A percentile compares a stretch with the other conserved stretches of the same genome.
Evolutionary conservation across 2,113 vertebrate genomes (phyloP).

Genomic region (Azemiops feae): DNA sequence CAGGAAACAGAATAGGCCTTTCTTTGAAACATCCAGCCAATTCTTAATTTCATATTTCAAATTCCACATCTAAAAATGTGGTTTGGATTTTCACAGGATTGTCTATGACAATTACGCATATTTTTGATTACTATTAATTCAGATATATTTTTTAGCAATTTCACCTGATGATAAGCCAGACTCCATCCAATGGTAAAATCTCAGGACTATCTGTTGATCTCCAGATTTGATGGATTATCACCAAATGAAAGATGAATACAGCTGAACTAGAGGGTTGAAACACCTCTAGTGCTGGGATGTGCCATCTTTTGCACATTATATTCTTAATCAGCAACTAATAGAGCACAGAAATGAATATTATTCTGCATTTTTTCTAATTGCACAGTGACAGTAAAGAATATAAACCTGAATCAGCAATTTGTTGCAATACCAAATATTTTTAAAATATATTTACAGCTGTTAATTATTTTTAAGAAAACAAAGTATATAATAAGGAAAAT

Average conservation of each 20-base stretch:
- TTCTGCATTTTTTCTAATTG: background rate
- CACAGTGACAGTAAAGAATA: background rate
- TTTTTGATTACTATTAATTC: background rate
- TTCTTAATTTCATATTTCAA: background rate
- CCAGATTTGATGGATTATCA: background rate
- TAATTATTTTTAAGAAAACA: constrained; percentile 39
- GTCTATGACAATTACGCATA: background rate
- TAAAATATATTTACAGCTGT: constrained; percentile 25
- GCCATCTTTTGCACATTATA: background rate
- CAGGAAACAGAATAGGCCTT: background rate
- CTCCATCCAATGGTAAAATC: background rate
- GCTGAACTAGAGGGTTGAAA: background rate
- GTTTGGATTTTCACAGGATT: background rate
- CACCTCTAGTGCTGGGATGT: background rate
- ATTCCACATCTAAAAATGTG: background rate
- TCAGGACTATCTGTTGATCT: background rate
- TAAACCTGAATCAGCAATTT: background rate
- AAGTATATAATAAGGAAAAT: constrained; percentile 32
- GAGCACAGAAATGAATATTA: background rate
- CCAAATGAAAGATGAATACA: background rate
- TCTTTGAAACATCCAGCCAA: background rate
- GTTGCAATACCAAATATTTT: constrained; percentile 8
- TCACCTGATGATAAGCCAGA: background rate
- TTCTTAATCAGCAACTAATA: background rate
- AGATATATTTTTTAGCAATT: background rate